Base-by-base conservation (phyloP, 2,113 vertebrate genomes). In the Rhodinocichla rosea region DNA sequence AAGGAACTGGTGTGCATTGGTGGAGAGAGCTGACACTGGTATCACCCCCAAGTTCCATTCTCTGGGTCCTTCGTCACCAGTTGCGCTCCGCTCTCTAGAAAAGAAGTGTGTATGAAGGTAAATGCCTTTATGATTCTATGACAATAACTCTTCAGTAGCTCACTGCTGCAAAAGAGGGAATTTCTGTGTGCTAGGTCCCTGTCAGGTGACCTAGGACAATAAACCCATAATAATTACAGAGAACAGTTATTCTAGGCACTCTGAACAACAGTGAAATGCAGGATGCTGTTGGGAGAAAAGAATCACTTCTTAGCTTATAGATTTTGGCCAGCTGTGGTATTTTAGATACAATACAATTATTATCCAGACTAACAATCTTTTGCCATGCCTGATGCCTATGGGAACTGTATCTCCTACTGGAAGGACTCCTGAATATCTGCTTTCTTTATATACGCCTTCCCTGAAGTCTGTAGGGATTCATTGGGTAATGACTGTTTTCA, bases 1-100 rank as follows among this genome's bases (percentile, higher is more conserved):
- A 30, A 10, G 19, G 16, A 68, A 21, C 2, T 82, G 33, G 4
- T 0, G 0, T 33, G 10, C 27, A 32, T 27, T 75, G 33, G 15
- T 53, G 42, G 45, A 80, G 35, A 2, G 18, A 68, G 21, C 32
- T 1, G 3, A 35, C 21, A 17, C 26, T 33, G 37, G 10, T 30
- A 20, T 53, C 30, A 28, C 22, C 32, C 40, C 20, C 5, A 9
- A 3, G 11, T 77, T 83, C 32, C 8, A 30, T 42, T 23, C 22
- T 68, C 37, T 53, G 27, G 9, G 47, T 76, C 40, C 23, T 69
- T 45, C 1, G 2, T 44, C 1, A 2, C 10, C 2, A 5, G 9
- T 6, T 44, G 15, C 67, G 11, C 19, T 44, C 50, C 65, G 15
- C 27, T 87, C 30, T 63, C 4, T 18, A 69, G 44, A 19, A 68